Conservation (phyloP, 2,888 invertebrate species). For the Nasonovia ribisnigri region DNA sequence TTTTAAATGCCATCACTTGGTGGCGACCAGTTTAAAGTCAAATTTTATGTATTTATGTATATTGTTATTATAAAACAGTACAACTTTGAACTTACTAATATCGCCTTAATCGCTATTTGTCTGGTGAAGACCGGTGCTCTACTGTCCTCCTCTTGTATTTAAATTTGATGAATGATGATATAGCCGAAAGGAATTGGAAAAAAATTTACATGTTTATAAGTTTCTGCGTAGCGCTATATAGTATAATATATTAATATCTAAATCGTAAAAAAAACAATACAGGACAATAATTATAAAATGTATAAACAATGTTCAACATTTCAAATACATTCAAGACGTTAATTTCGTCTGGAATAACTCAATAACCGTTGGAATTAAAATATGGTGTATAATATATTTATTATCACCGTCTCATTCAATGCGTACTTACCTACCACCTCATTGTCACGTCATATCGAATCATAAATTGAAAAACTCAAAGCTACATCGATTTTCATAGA, state of each 20-base stretch:
- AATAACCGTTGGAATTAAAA: background rate
- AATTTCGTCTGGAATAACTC: background rate
- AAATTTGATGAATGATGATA: background rate
- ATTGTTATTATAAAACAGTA: background rate
- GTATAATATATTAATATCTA: too few species aligned
- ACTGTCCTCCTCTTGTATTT: background rate
- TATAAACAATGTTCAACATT: background rate
- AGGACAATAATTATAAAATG: background rate
- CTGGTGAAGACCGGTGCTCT: background rate
- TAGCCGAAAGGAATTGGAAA: background rate
- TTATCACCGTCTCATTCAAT: background rate
- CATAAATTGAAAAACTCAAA: background rate
- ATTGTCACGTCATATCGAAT: background rate
- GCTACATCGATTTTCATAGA: background rate
- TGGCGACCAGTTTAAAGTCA: background rate
- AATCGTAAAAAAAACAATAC: too few species aligned
- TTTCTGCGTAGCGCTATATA: background rate
- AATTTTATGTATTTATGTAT: background rate
- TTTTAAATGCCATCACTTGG: background rate
- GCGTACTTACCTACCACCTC: background rate
- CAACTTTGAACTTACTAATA: too few species aligned
- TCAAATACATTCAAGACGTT: background rate
- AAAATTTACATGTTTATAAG: background rate
- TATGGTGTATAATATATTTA: background rate
- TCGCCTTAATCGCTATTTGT: background rate